phyloP scores from a whole-genome alignment of 1,140 invertebrate species.

The Orius laevigatus region DNA sequence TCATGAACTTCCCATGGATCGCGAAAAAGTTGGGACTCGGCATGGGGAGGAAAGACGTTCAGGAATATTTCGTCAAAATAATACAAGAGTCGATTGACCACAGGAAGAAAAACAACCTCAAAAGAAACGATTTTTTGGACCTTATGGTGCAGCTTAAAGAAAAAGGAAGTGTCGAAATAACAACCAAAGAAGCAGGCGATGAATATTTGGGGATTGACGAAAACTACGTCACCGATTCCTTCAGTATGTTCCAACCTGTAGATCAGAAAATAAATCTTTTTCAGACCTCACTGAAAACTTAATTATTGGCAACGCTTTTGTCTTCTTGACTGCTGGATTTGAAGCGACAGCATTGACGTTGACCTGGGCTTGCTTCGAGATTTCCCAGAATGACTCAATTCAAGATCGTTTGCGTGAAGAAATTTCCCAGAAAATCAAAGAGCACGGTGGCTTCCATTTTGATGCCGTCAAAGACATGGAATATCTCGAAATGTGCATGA shows the following conservation, averaged over 20 bases:
- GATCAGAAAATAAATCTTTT: no score
- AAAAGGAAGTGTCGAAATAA: not conserved
- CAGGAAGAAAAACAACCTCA: not conserved
- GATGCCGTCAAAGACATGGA: conserved; percentile 30
- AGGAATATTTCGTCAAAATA: conserved; percentile 3
- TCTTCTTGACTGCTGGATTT: conserved; percentile 18
- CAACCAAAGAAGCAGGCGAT: no score
- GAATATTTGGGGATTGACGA: no score
- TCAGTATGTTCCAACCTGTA: no score
- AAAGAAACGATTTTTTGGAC: not conserved
- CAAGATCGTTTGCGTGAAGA: conserved; percentile 15
- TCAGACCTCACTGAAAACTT: no score
- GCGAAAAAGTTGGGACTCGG: conserved; percentile 10
- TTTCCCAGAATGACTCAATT: not conserved
- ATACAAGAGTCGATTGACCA: no score
- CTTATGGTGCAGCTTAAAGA: not conserved
- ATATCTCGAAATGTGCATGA: conserved; percentile 35
- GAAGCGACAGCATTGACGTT: conserved; percentile 32
- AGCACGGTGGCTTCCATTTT: not conserved
- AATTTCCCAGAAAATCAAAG: conserved; percentile 18
- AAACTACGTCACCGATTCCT: no score
- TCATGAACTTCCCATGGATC: conserved; percentile 13
- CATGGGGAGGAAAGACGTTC: conserved; percentile 14
- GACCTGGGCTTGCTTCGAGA: conserved; percentile 11
- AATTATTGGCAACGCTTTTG: not conserved